Conservation (phyloP, 2,888 invertebrate species). For the Dryocosmus kuriphilus region DNA sequence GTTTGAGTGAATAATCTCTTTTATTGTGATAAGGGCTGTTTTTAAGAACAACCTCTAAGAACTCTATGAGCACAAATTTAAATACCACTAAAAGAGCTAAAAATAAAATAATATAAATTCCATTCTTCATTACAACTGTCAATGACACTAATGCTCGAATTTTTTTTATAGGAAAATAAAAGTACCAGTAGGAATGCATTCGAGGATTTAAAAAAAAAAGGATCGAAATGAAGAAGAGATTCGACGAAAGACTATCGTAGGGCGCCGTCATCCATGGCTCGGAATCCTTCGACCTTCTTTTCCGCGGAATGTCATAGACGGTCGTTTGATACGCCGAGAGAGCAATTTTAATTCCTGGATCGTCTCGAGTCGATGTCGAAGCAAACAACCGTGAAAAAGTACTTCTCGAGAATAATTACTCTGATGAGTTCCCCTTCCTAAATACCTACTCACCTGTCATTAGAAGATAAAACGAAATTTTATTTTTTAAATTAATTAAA, state of each 20-base stretch:
- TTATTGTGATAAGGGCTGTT: too few species aligned
- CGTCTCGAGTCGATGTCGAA: constrained; percentile 3
- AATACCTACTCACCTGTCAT: background rate
- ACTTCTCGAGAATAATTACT: constrained; percentile 29
- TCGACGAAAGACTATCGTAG: constrained; percentile 29
- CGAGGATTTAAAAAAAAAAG: background rate
- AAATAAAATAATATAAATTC: too few species aligned
- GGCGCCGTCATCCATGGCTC: constrained; percentile 12
- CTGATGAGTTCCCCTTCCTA: background rate
- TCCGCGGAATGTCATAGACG: constrained; percentile 30
- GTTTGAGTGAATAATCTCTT: too few species aligned
- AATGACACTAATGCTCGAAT: background rate
- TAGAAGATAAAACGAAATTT: background rate
- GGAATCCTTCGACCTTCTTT: constrained; percentile 36
- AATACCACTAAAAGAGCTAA: too few species aligned
- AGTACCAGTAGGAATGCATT: constrained; percentile 15
- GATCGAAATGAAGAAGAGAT: constrained; percentile 22
- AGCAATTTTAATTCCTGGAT: constrained; percentile 39
- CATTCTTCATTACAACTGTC: too few species aligned
- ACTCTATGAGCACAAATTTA: too few species aligned
- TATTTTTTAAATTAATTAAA: too few species aligned
- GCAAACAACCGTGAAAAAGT: constrained; percentile 33
- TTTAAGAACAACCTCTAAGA: too few species aligned
- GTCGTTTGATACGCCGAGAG: constrained; percentile 28
- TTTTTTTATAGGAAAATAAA: constrained; percentile 12